Base-by-base conservation (phyloP, 2,113 vertebrate species). In the Saccopteryx bilineata region DNA sequence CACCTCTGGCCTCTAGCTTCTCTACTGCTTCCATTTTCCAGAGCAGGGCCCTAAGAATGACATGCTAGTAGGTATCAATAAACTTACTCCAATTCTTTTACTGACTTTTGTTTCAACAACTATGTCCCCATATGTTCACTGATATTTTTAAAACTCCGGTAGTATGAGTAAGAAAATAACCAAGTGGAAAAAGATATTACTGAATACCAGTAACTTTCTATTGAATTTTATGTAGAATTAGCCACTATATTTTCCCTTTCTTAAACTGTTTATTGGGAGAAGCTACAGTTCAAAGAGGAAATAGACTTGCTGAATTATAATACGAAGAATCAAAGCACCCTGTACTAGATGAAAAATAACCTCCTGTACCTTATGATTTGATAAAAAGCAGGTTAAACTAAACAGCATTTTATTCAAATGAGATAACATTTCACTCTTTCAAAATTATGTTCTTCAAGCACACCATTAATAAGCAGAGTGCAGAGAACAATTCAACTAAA, bases 401-500 rank as follows among this genome's bases (percentile, higher is more conserved):
- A 97, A 97, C 96, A 95, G 96, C 80, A 96, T 97, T 97, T 97
- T 97, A 97, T 97, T 97, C 94, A 97, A 97, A 97, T 96, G 95
- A 97, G 93, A 94, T 95, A 97, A 96, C 96, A 96, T 96, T 97
- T 96, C 87, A 78, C 86, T 96, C 89, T 96, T 96, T 96, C 52
- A 96, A 97, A 96, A 96, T 94, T 92, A 96, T 95, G 97, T 96
- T 96, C 97, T 96, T 96, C 84, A 31, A 94, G 90, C 89, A 96
- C 76, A 92, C 78, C 91, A 92, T 96, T 97, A 96, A 96, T 96
- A 97, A 96, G 88, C 87, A 96, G 91, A 94, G 90, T 92, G 84
- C 95, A 96, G 97, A 96, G 97, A 97, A 98, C 96, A 96, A 96
- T 96, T 79, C 95, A 83, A 93, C 96, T 96, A 97, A 98, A 98